These are phyloP conservation scores for Hyposoter dolosus DNA, from an alignment of 2,888 invertebrate genomes.

Conservation along the genomic window DNA sequence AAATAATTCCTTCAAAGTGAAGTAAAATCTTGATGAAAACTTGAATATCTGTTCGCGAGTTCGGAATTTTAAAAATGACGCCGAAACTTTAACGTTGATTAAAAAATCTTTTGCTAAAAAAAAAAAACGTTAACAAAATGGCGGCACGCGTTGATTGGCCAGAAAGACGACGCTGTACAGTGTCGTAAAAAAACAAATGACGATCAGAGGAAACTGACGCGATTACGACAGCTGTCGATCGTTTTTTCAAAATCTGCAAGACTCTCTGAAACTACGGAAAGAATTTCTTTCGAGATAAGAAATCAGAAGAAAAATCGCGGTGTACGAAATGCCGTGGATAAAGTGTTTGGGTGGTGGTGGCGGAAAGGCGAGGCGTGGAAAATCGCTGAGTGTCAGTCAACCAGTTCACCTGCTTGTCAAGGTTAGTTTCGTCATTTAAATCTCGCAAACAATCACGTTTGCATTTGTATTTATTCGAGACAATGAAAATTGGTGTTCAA, in stretches of 20 bases:
- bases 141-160: slow-evolving; percentile 35
- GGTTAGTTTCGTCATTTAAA: slow-evolving; percentile 74
- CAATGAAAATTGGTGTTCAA: neutral
- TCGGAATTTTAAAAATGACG: neutral
- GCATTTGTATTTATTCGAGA: slow-evolving; percentile 15
- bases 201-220: neutral
- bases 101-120: neutral
- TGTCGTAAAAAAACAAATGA: slow-evolving; percentile 33
- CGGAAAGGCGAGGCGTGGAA: slow-evolving; percentile 82
- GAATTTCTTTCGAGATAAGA: slow-evolving; percentile 43
- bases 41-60: neutral
- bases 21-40: neutral
- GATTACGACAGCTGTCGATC: neutral
- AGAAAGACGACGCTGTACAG: slow-evolving; percentile 28
- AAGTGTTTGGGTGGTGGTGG: slow-evolving; percentile 83
- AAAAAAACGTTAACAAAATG: slow-evolving; percentile 37
- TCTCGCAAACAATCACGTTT: slow-evolving; percentile 15
- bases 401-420: slow-evolving; percentile 84
- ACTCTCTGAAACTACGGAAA: slow-evolving; percentile 37
- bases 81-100: neutral
- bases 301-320: slow-evolving; percentile 73
- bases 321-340: slow-evolving; percentile 83
- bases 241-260: slow-evolving; percentile 35
- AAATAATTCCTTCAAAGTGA: neutral
- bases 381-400: slow-evolving; percentile 83